A percentile compares a stretch with the other conserved stretches of the same genome.
phyloP scores from a whole-genome alignment of 2,797 vertebrate genomes.

The Spondyliosoma cantharus region DNA sequence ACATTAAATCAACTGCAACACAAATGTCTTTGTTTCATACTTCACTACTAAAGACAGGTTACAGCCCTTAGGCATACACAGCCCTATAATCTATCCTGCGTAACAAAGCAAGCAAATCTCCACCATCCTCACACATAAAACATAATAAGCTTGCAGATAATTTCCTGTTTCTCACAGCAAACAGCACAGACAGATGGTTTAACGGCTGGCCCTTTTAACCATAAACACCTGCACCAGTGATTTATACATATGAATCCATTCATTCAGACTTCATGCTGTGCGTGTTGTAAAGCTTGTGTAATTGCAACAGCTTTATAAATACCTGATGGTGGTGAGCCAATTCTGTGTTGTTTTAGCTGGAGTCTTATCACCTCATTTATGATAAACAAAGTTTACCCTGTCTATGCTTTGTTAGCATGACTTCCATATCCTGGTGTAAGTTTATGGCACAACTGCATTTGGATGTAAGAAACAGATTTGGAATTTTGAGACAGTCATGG shows the following conservation, averaged over 20 bases:
- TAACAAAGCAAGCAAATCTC: background rate
- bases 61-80: too few relatives aligned
- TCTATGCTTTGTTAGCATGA: background rate
- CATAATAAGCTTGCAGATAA: constrained; percentile 44
- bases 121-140: constrained; percentile 23
- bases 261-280: background rate
- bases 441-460: background rate
- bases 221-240: constrained; percentile 43
- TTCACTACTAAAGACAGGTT: background rate
- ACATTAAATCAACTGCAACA: background rate
- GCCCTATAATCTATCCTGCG: background rate
- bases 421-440: background rate
- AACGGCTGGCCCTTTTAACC: constrained; percentile 34
- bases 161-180: constrained; percentile 13
- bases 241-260: constrained; percentile 19
- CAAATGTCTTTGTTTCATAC: too few relatives aligned
- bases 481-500: background rate
- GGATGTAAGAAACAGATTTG: background rate
- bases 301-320: background rate
- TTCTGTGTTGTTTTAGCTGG: background rate
- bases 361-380: too few relatives aligned
- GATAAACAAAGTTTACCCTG: too few relatives aligned
- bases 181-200: constrained; percentile 42
- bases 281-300: background rate
- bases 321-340: background rate